Conservation (phyloP, 2,888 invertebrate species). For the Drosophila quasianomalipes region DNA sequence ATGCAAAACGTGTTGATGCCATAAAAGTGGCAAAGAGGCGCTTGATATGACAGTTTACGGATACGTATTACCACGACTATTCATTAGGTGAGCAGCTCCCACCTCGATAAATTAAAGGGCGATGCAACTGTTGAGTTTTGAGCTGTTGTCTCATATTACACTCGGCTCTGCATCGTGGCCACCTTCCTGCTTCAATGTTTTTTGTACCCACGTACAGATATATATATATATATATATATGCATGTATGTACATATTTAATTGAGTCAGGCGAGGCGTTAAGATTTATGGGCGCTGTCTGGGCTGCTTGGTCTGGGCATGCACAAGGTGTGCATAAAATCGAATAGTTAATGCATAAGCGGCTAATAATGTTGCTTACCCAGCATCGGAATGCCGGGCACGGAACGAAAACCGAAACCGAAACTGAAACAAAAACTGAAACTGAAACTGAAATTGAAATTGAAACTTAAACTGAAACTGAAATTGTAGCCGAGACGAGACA, state of each 20-base stretch:
- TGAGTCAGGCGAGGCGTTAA: slow-evolving; percentile 62
- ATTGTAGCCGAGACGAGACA: slow-evolving; percentile 13
- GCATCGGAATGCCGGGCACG: slow-evolving; percentile 68
- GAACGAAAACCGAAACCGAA: slow-evolving; percentile 40
- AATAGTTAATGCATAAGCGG: slow-evolving; percentile 67
- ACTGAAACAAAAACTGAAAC: slow-evolving; percentile 6
- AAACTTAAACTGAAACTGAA: neutral
- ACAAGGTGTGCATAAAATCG: slow-evolving; percentile 62
- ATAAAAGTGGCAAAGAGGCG: slow-evolving; percentile 60
- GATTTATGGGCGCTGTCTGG: slow-evolving; percentile 62
- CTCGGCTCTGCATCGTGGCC: neutral
- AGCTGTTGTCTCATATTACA: slow-evolving; percentile 15
- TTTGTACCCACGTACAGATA: neutral
- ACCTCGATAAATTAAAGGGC: slow-evolving; percentile 54
- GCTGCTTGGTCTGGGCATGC: slow-evolving; percentile 35
- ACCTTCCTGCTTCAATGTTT: slow-evolving; percentile 12
- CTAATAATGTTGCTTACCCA: slow-evolving; percentile 47
- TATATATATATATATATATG: neutral
- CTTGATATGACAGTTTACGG: slow-evolving; percentile 50
- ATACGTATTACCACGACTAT: slow-evolving; percentile 33
- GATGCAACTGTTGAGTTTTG: slow-evolving; percentile 53
- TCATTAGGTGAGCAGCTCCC: slow-evolving; percentile 52
- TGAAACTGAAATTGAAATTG: neutral
- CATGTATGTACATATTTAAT: slow-evolving; percentile 29
- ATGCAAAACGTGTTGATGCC: slow-evolving; percentile 60